A percentile compares a stretch with the other conserved stretches of the same genome.
Evolutionary conservation across 1,140 invertebrate genomes (phyloP).

Genomic region (Hestina assimilis): DNA sequence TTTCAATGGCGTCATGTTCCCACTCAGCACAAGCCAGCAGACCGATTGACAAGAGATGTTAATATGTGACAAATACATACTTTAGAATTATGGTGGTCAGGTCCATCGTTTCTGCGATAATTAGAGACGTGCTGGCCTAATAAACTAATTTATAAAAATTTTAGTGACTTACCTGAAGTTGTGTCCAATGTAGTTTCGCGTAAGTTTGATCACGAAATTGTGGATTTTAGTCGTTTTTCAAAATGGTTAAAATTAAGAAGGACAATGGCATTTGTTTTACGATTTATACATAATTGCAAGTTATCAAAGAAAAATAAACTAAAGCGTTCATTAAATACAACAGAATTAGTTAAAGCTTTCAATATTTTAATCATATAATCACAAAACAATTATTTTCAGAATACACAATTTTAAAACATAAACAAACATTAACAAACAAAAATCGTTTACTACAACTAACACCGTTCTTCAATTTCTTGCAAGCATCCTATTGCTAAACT

Average conservation of each 20-base stretch:
- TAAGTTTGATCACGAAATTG: neutral
- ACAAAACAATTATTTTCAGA: conserved; percentile 33
- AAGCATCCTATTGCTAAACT: conserved; percentile 2
- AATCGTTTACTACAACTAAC: conserved; percentile 15
- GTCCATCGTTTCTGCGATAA: too few relatives aligned
- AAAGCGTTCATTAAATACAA: conserved; percentile 3
- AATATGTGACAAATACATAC: too few relatives aligned
- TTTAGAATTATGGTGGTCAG: too few relatives aligned
- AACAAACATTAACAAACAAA: conserved; percentile 4
- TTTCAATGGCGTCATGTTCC: too few relatives aligned
- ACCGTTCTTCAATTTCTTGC: conserved; percentile 43
- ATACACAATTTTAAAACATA: conserved; percentile 17
- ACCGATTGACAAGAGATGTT: too few relatives aligned
- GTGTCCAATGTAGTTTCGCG: neutral
- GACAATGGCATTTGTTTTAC: conserved; percentile 20
- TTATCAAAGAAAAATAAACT: conserved; percentile 11
- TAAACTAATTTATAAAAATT: too few relatives aligned
- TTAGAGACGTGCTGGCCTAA: too few relatives aligned
- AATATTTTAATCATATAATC: conserved; percentile 24
- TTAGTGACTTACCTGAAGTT: conserved; percentile 21
- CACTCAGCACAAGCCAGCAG: too few relatives aligned
- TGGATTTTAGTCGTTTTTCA: conserved; percentile 24
- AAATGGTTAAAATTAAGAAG: conserved; percentile 20
- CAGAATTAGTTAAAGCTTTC: conserved; percentile 26
- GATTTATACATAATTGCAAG: conserved; percentile 30